phyloP scores from a whole-genome alignment of 2,797 vertebrate genomes.

The Chelidonichthys spinosus region DNA sequence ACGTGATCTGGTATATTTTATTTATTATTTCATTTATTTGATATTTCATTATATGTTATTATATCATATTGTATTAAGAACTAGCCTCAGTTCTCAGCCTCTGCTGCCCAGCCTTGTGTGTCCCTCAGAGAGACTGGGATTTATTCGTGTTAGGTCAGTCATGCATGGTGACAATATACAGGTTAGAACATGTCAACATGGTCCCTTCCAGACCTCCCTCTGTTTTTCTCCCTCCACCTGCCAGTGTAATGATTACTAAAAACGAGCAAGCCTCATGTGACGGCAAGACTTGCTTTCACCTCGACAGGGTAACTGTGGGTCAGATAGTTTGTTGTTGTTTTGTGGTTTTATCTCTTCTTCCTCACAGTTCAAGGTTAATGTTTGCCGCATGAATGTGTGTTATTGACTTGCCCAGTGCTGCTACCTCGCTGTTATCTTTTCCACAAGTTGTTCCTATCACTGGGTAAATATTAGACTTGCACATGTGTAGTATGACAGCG shows the following conservation, averaged over 20 bases:
- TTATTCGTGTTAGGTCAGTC: constrained; percentile 33
- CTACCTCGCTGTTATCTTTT: constrained; percentile 51
- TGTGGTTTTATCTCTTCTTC: constrained; percentile 23
- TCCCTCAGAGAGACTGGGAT: constrained; percentile 21
- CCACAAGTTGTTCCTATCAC: constrained; percentile 43
- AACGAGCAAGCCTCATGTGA: constrained; percentile 44
- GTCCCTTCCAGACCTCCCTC: constrained; percentile 27
- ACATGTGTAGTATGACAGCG: constrained; percentile 31
- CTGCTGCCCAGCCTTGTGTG: not conserved
- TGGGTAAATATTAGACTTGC: constrained; percentile 71
- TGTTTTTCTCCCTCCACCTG: constrained; percentile 8
- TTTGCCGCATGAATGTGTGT: constrained; percentile 42
- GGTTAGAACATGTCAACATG: constrained; percentile 59
- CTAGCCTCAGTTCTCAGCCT: not conserved
- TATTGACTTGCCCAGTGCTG: constrained; percentile 30
- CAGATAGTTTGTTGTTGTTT: constrained; percentile 38
- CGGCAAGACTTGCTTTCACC: constrained; percentile 33
- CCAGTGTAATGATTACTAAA: constrained; percentile 66
- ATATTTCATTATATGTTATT: too few relatives aligned
- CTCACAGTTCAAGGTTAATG: constrained; percentile 58
- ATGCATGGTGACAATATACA: constrained; percentile 47
- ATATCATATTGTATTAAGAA: not conserved
- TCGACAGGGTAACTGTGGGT: constrained; percentile 51
- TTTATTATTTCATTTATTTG: too few relatives aligned
- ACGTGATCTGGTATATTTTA: not conserved